phyloP scores from a whole-genome alignment of 2,888 invertebrate genomes.

The Coelinius sp. region DNA sequence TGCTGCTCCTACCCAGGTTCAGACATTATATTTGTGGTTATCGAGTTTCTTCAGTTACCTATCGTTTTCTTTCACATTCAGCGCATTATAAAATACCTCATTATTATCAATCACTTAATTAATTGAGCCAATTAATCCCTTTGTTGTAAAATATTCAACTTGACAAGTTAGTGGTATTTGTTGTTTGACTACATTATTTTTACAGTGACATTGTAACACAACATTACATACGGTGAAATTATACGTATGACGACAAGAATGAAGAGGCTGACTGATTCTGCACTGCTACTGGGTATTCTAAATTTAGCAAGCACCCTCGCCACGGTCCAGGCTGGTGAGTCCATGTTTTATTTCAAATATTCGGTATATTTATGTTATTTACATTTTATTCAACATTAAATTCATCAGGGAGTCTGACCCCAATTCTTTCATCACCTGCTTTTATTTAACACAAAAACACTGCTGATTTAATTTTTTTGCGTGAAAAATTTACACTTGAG shows the following conservation, averaged over 20 bases:
- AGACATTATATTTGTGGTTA: constrained; percentile 4
- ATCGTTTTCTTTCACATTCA: not conserved
- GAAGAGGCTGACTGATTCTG: constrained; percentile 63
- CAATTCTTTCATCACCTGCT: constrained; percentile 9
- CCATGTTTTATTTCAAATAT: constrained; percentile 20
- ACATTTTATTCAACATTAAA: not conserved
- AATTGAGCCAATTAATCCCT: too few relatives aligned
- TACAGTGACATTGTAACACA: constrained; percentile 12
- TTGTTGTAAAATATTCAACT: too few relatives aligned
- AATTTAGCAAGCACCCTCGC: constrained; percentile 67
- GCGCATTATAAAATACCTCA: not conserved
- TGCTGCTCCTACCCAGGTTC: constrained; percentile 21
- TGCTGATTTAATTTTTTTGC: not conserved
- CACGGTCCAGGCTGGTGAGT: constrained; percentile 67
- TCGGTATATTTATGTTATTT: not conserved
- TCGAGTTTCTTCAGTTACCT: not conserved
- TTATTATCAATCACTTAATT: too few relatives aligned
- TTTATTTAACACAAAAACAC: constrained; percentile 2
- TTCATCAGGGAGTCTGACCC: not conserved
- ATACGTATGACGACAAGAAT: constrained; percentile 49
- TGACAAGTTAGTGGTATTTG: not conserved
- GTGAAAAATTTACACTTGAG: not conserved
- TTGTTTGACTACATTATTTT: not conserved
- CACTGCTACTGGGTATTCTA: constrained; percentile 64
- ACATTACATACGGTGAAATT: constrained; percentile 4